Base-by-base conservation (phyloP, 64 coral and sea anemone genomes). In the Actinia equina region DNA sequence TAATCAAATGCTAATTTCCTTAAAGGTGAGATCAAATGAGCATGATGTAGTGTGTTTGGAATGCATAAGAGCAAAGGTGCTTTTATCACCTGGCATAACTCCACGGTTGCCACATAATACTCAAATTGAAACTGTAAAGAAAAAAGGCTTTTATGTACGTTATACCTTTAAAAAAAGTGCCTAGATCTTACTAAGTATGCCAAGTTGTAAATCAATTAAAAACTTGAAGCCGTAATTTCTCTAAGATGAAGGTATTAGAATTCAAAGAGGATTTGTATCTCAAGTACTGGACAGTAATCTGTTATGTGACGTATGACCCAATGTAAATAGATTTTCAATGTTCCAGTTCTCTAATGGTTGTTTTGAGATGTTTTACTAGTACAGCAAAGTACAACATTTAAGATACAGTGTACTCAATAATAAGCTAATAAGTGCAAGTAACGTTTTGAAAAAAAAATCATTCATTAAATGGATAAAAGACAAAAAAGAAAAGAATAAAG, bases 291-390 rank as follows among this genome's bases (percentile, higher is more conserved):
- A 71, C 27, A 14, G 69, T 74, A 74, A 41, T 74, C 69, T 74
- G n/a, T 74, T 74, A 14, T 74, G 63, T 23, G 8, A 69, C 23
- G 63, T 5, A 9, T n/a, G 63, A 18, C 19, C n/a, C 63, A 69
- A 69, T 22, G 69, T 74, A 74, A 74, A 74, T 14, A 74, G 69
- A 42, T 74, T 74, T 74, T 74, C 69, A 42, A 74, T 74, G 4
- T 49, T 6, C 46, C 46, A 37, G 30, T 37, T 37, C 30, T 37
- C 46, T 49, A 4, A 49, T 6, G 46, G 46, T 49, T 49, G 4
- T 49, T 49, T 49, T 49, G 4, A 49, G 46, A 49, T 49, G 46
- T 49, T 49, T 49, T 0, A 49, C 46, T 2, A 37, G 30, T 37
- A 37, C 30, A 1, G 3, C 46, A 69, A 69, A 27, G n/a, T 69